A percentile compares a stretch with the other conserved stretches of the same genome.
Evolutionary conservation across 2,888 invertebrate species (phyloP).

Genomic region (Petrophora chlorosata): DNA sequence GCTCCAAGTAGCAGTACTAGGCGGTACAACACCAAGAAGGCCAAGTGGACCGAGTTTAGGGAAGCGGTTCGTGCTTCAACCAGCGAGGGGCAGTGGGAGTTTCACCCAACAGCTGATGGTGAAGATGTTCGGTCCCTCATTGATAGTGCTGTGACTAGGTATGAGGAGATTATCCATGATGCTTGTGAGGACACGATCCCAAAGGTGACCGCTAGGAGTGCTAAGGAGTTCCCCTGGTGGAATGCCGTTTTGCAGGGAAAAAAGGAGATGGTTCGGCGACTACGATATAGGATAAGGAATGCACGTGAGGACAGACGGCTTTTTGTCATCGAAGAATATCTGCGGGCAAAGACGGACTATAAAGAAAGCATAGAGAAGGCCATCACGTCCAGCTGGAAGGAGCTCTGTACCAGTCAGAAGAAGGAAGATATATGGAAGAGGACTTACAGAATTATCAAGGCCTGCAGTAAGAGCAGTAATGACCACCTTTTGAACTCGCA

Average conservation of each 20-base stretch:
- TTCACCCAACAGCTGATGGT: not conserved
- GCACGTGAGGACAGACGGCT: not conserved
- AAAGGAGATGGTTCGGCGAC: not conserved
- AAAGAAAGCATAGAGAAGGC: too few species aligned
- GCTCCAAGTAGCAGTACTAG: not conserved
- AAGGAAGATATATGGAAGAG: too few species aligned
- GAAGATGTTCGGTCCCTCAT: not conserved
- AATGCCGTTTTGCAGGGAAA: not conserved
- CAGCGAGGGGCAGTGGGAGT: not conserved
- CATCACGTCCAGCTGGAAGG: too few species aligned
- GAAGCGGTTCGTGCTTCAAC: not conserved
- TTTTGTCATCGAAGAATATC: not conserved
- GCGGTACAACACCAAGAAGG: not conserved
- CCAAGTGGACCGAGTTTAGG: not conserved
- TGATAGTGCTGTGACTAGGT: not conserved
- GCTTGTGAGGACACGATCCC: not conserved
- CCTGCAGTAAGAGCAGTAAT: too few species aligned
- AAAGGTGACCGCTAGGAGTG: not conserved
- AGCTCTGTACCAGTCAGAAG: too few species aligned
- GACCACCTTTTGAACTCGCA: too few species aligned
- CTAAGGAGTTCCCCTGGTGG: not conserved
- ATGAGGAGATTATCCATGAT: not conserved
- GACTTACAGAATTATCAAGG: too few species aligned
- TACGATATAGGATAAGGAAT: not conserved
- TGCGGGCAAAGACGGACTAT: not conserved